Conservation (phyloP, 2,113 vertebrate species). For the Datnioides undecimradiatus region DNA sequence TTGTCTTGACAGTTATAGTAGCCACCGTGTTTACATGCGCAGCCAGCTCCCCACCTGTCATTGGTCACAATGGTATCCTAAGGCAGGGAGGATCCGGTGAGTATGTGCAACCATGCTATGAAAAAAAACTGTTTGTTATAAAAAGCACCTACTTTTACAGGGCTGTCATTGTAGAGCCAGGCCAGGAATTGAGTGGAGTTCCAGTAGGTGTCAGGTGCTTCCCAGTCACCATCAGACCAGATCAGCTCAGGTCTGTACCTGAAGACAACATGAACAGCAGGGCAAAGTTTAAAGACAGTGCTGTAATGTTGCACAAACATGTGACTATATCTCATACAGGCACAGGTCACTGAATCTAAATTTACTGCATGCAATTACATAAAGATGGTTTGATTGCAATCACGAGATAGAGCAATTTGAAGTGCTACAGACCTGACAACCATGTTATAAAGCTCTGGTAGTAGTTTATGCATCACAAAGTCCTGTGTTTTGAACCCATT, state of each 20-base stretch:
- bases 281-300: background rate
- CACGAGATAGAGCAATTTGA: background rate
- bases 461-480: conserved; percentile 87
- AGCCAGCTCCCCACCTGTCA: conserved; percentile 93
- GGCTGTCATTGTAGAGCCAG: conserved; percentile 98
- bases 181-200: conserved; percentile 94
- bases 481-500: conserved; percentile 89
- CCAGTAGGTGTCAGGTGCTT: conserved; percentile 94
- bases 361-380: background rate
- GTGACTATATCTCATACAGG: background rate
- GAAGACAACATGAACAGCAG: conserved; percentile 2
- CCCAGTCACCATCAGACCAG: conserved; percentile 99
- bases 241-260: conserved; percentile 93
- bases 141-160: conserved; percentile 88
- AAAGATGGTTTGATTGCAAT: background rate
- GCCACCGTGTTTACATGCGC: too few species aligned
- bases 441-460: conserved; percentile 93
- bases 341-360: background rate
- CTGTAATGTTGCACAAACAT: background rate
- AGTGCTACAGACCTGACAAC: conserved; percentile 87
- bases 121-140: background rate
- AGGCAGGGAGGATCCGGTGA: background rate
- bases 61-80: conserved; percentile 94
- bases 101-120: background rate
- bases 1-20: conserved; percentile 96